phyloP scores from a whole-genome alignment of 2,797 vertebrate species.

The Lacerta agilis region DNA sequence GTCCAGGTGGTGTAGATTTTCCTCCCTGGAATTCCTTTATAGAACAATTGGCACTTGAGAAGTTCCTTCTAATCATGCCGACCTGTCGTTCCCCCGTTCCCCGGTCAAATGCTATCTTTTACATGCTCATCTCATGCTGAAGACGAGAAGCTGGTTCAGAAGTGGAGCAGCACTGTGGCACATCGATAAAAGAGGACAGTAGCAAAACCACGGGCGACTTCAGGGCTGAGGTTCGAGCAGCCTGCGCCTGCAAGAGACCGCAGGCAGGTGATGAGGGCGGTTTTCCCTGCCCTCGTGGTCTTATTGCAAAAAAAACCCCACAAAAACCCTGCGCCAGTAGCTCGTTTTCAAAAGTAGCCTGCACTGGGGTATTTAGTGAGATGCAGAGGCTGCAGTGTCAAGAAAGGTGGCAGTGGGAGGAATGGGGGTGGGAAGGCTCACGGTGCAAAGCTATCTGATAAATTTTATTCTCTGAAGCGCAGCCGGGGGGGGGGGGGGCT shows the following conservation, averaged over 20 bases:
- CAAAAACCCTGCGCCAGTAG: too few species aligned
- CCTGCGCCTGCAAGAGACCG: not conserved
- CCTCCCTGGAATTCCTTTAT: too few species aligned
- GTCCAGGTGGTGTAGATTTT: not conserved
- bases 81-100: too few species aligned
- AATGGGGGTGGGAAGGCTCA: not conserved
- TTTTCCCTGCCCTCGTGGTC: not conserved
- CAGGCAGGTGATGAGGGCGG: not conserved
- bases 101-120: not conserved
- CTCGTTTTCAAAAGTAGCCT: not conserved
- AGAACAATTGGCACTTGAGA: not conserved
- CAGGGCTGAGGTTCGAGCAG: not conserved
- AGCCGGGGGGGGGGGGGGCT: not conserved
- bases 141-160: conserved; percentile 33
- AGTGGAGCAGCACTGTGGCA: conserved; percentile 81
- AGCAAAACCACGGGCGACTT: conserved; percentile 42
- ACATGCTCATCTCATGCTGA: not conserved
- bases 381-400: not conserved
- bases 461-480: not conserved
- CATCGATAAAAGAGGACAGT: conserved; percentile 69
- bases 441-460: not conserved
- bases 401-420: not conserved
- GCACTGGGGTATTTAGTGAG: not conserved
- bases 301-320: too few species aligned
- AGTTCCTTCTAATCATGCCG: too few species aligned